Conservation (phyloP, 2,113 vertebrate genomes). For the Trachemys scripta region DNA sequence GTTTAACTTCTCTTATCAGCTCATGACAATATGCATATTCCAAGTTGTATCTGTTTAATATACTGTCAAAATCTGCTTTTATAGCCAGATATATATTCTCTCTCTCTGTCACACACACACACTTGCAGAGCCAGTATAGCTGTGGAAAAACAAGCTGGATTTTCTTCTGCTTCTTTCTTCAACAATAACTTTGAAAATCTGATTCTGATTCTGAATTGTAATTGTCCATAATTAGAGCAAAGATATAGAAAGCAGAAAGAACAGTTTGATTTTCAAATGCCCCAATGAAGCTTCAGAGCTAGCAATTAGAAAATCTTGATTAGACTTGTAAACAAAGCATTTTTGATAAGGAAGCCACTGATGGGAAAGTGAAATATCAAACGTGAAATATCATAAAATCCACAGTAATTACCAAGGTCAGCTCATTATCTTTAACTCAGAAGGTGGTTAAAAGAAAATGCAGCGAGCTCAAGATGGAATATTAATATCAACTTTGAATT, state of each 20-base stretch:
- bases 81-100: not conserved
- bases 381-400: constrained; percentile 56
- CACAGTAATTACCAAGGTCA: constrained; percentile 56
- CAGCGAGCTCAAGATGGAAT: constrained; percentile 51
- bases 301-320: not conserved
- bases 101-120: rapidly evolving
- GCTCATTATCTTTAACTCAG: constrained; percentile 65
- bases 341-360: not conserved
- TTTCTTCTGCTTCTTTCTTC: not conserved
- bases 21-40: not conserved
- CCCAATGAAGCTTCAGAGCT: not conserved
- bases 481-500: constrained; percentile 53
- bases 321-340: not conserved
- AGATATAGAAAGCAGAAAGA: not conserved
- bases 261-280: not conserved
- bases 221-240: not conserved
- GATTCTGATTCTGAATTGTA: not conserved
- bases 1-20: not conserved
- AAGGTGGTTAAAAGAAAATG: constrained; percentile 54
- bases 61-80: not conserved
- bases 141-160: not conserved
- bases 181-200: not conserved
- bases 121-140: not conserved
- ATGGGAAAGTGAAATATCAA: not conserved
- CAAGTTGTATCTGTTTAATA: not conserved